Conservation (phyloP, 23 tunicate genomes). For the Phallusia fumigata region DNA sequence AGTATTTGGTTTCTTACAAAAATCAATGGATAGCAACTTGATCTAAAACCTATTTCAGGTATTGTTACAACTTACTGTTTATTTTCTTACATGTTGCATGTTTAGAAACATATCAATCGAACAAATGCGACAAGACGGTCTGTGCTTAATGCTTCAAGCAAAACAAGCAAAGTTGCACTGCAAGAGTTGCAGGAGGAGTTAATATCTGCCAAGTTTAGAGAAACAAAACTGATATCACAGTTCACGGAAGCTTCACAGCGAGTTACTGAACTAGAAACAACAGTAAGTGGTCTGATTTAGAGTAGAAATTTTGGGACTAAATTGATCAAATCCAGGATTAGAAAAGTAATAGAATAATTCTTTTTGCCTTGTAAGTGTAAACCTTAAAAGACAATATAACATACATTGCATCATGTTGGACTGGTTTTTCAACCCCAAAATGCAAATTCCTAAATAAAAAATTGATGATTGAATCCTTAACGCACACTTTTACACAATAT, state of each 20-base stretch:
- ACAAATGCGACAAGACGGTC: constrained; percentile 32
- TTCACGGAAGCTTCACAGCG: constrained; percentile 39
- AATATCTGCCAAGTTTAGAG: constrained; percentile 46
- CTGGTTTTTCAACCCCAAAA: no score
- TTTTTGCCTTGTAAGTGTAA: no score
- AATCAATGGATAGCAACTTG: no score
- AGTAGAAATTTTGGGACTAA: no score
- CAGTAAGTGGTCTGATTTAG: constrained; percentile 18
- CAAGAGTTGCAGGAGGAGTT: constrained; percentile 82
- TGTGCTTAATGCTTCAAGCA: constrained; percentile 21
- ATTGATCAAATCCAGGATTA: no score
- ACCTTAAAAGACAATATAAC: no score
- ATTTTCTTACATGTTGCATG: background rate
- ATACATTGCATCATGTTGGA: no score
- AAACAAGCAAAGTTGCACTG: constrained; percentile 57
- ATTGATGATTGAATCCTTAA: no score
- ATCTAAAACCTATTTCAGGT: background rate
- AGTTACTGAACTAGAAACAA: constrained; percentile 73
- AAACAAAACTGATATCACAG: constrained; percentile 55
- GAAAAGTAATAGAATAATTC: no score
- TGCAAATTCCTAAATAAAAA: no score
- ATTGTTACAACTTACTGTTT: background rate
- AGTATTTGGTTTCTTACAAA: no score
- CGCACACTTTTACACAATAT: no score
- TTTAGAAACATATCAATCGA: constrained; percentile 66